Evolutionary conservation across 1,140 invertebrate species (phyloP).

Genomic region (Macrotrachela quadricornifera): DNA sequence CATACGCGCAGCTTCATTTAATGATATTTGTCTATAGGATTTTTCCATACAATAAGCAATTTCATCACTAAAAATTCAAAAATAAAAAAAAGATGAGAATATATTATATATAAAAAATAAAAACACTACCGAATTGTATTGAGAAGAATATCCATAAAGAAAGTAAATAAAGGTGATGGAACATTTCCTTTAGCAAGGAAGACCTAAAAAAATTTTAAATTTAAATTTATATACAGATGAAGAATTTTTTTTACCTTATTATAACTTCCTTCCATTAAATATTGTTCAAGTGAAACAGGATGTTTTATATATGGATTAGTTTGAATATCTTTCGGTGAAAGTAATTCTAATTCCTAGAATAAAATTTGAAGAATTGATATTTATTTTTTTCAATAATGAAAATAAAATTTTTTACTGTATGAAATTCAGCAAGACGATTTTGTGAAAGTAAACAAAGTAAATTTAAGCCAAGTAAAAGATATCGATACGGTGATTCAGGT

Average conservation of each 20-base stretch:
- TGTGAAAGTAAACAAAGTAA: constrained; percentile 80
- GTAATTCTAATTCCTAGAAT: constrained; percentile 57
- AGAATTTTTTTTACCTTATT: constrained; percentile 63
- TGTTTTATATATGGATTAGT: constrained; percentile 75
- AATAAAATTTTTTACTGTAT: constrained; percentile 41
- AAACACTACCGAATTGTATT: constrained; percentile 55
- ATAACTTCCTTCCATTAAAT: constrained; percentile 95
- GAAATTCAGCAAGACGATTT: constrained; percentile 91
- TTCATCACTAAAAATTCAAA: constrained; percentile 42
- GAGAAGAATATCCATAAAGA: constrained; percentile 86
- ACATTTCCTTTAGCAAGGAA: constrained; percentile 72
- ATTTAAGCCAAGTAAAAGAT: constrained; percentile 80
- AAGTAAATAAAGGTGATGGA: constrained; percentile 79
- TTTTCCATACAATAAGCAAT: constrained; percentile 88
- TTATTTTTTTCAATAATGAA: neutral
- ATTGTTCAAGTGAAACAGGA: constrained; percentile 83
- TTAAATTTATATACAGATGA: too few species aligned
- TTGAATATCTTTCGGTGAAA: constrained; percentile 75
- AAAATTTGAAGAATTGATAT: neutral
- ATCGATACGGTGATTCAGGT: constrained; percentile 77
- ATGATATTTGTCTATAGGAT: constrained; percentile 70
- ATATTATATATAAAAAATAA: neutral
- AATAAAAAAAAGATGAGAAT: neutral
- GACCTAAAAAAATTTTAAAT: constrained; percentile 25
- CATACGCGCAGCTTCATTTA: constrained; percentile 65